Evolutionary conservation across 2,113 vertebrate species (phyloP).

Genomic region (Petromus typicus): DNA sequence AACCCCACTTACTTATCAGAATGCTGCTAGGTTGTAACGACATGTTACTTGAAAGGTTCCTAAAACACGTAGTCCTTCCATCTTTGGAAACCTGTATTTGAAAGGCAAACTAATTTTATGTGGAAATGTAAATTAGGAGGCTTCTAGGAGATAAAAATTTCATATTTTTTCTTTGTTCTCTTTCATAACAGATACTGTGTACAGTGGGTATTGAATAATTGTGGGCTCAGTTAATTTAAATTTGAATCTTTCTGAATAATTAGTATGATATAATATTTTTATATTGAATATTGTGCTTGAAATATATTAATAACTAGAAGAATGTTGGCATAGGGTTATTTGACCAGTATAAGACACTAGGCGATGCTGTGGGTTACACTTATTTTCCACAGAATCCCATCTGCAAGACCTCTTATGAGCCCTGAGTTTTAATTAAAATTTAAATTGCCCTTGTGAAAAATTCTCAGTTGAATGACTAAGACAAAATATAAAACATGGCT

Average conservation of each 20-base stretch:
- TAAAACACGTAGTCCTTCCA: conserved; percentile 13
- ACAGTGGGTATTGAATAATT: conserved; percentile 52
- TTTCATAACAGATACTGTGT: neutral
- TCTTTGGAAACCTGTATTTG: conserved; percentile 51
- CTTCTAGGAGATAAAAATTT: conserved; percentile 21
- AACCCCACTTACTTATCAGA: conserved; percentile 32
- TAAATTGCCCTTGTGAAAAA: conserved; percentile 66
- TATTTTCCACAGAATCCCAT: conserved; percentile 29
- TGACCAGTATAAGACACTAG: neutral
- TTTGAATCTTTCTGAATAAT: conserved; percentile 46
- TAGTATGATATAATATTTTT: conserved; percentile 35
- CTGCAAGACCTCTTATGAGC: conserved; percentile 36
- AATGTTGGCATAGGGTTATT: neutral
- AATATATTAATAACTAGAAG: conserved; percentile 41
- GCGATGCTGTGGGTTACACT: neutral
- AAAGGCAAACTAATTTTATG: conserved; percentile 57
- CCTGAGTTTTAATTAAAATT: conserved; percentile 74
- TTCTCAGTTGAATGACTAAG: conserved; percentile 69
- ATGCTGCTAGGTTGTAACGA: neutral
- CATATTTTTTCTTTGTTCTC: conserved; percentile 36
- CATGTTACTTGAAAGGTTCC: neutral
- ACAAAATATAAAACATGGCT: conserved; percentile 29
- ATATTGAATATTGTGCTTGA: conserved; percentile 31
- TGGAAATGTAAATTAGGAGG: conserved; percentile 42
- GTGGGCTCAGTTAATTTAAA: conserved; percentile 54